Evolutionary conservation across 2,888 invertebrate genomes (phyloP), one percentile per base, ranked within the genome.

Genomic region (Sipunculus nudus): DNA sequence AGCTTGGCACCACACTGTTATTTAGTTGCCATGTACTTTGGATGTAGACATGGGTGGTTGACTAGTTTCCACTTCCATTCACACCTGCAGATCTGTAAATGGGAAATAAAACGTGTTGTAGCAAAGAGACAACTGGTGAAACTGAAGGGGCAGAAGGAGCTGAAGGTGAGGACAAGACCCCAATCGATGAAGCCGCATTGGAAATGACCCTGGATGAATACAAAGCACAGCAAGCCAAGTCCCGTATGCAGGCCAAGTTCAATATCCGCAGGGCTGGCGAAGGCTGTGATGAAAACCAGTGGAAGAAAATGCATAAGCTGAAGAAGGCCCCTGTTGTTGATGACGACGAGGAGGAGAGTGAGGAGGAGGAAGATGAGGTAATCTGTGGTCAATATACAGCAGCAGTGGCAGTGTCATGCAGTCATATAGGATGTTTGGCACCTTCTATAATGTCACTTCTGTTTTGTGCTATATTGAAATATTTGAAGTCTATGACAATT

Each of bases 181-280:
- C 50, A 46, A 85, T 86, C 1, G 87, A 87, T 53, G 92, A 92
- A 76, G 92, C 92, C 71, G 92, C 91, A 50, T 91, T 91, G 77
- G 92, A 92, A 86, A 87, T 96, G 83, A 96, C 96, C 38, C 87
- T 96, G 74, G 96, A 96, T 80, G 96, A 96, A 87, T 96, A 93
- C 90, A 94, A 94, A 85, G 94, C 93, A 59, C 86, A 92, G 76
- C 91, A 92, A 77, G 73, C 72, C n/a, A 80, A 90, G 78, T 89
- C 88, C 55, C 90, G 94, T 73, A 88, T 53, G 28, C 92, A 93
- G 83, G 93, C 95, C 50, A 90, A 91, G 75, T 96, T 90, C 84
- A 96, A 66, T 84, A 85, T 95, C 78, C 90, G 96, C 59, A 94
- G 95, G 85, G 92, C 96, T 55, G 95, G 94, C 29, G 96, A 96